These are phyloP conservation scores for Dione vanillae DNA, from an alignment of 2,888 invertebrate genomes.

Conservation along the genomic window DNA sequence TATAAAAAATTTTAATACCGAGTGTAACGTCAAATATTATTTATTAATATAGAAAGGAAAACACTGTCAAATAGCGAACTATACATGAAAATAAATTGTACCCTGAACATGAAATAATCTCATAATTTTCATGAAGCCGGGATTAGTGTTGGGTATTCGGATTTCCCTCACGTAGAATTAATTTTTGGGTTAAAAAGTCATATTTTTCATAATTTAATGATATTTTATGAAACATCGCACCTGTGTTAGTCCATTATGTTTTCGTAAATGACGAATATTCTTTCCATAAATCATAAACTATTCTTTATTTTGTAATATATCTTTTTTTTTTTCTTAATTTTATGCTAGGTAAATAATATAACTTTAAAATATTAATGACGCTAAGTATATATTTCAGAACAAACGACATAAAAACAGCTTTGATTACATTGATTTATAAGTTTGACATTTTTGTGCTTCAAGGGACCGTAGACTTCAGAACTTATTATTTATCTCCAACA, in stretches of 20 bases:
- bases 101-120: slow-evolving; percentile 6
- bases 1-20: background rate
- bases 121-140: slow-evolving; percentile 19
- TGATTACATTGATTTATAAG: too few species aligned
- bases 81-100: slow-evolving; percentile 3
- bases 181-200: slow-evolving; percentile 14
- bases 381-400: too few species aligned
- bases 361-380: too few species aligned
- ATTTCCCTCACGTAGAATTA: slow-evolving; percentile 14
- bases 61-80: background rate
- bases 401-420: too few species aligned
- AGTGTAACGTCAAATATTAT: background rate
- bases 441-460: too few species aligned
- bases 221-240: slow-evolving; percentile 12
- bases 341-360: too few species aligned
- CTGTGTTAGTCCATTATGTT: slow-evolving; percentile 3
- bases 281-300: too few species aligned
- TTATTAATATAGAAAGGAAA: background rate
- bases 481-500: too few species aligned
- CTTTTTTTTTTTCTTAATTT: too few species aligned
- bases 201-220: slow-evolving; percentile 14
- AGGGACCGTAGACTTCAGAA: too few species aligned
- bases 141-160: slow-evolving; percentile 14
- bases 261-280: background rate
- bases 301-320: too few species aligned